Evolutionary conservation across 2,888 invertebrate species (phyloP).

Genomic region (Leucania comma): DNA sequence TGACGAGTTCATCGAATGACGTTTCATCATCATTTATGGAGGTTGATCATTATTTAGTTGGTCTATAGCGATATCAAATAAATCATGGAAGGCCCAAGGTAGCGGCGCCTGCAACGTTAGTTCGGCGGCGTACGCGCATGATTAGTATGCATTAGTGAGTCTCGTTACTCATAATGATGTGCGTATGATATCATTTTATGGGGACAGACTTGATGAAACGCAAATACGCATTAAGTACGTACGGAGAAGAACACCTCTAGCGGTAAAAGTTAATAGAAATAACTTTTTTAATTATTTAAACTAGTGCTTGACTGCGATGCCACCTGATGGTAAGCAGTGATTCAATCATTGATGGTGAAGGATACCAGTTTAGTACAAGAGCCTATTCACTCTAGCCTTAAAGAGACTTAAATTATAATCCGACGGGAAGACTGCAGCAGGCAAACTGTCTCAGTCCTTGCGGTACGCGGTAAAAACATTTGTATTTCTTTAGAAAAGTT

Average conservation of each 20-base stretch:
- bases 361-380: no score
- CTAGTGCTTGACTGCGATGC: no score
- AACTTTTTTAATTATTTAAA: no score
- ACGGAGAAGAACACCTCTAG: conserved; percentile 18
- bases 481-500: neutral
- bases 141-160: conserved; percentile 74
- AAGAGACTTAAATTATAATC: no score
- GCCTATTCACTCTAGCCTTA: no score
- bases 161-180: conserved; percentile 74
- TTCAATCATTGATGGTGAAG: no score
- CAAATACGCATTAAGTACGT: conserved; percentile 55
- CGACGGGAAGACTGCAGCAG: no score
- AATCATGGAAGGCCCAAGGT: conserved; percentile 67
- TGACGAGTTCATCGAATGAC: conserved; percentile 28
- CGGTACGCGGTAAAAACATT: no score
- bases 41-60: conserved; percentile 63
- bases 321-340: no score
- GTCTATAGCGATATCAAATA: conserved; percentile 66
- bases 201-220: conserved; percentile 66
- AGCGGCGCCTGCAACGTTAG: conserved; percentile 52
- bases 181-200: conserved; percentile 75
- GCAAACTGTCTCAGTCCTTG: no score
- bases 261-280: conserved; percentile 15
- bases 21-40: conserved; percentile 45
- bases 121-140: conserved; percentile 56